These are phyloP conservation scores for Chroicocephalus ridibundus DNA, from an alignment of 2,113 vertebrate species.

Conservation along the genomic window DNA sequence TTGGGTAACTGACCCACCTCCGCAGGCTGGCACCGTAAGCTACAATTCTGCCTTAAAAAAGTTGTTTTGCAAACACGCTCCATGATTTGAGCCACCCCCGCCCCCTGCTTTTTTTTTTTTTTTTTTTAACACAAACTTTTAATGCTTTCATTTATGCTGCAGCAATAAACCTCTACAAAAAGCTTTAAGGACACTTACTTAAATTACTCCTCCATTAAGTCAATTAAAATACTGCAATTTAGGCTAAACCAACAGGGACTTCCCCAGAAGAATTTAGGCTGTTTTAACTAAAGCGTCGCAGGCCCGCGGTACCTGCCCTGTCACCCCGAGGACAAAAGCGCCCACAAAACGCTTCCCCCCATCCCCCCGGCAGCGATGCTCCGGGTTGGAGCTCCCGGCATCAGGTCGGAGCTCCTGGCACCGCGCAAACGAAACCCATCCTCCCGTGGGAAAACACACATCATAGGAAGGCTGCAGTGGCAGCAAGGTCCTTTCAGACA, in stretches of 20 bases:
- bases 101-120: too few species aligned
- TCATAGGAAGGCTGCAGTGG: accelerated
- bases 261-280: too few species aligned
- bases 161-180: neutral
- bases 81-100: neutral
- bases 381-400: too few species aligned
- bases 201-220: neutral
- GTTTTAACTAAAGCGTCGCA: neutral
- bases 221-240: neutral
- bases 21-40: accelerated
- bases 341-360: neutral
- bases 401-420: too few species aligned
- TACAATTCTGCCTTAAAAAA: neutral
- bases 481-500: neutral
- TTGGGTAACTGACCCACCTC: accelerated
- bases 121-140: neutral
- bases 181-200: neutral
- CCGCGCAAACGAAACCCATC: neutral
- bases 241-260: neutral
- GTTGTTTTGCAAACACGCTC: neutral
- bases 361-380: too few species aligned
- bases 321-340: accelerated
- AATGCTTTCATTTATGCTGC: neutral
- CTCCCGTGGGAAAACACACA: neutral
- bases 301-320: accelerated